Conservation (phyloP, 2,797 vertebrate species). For the Cuculus canorus region DNA sequence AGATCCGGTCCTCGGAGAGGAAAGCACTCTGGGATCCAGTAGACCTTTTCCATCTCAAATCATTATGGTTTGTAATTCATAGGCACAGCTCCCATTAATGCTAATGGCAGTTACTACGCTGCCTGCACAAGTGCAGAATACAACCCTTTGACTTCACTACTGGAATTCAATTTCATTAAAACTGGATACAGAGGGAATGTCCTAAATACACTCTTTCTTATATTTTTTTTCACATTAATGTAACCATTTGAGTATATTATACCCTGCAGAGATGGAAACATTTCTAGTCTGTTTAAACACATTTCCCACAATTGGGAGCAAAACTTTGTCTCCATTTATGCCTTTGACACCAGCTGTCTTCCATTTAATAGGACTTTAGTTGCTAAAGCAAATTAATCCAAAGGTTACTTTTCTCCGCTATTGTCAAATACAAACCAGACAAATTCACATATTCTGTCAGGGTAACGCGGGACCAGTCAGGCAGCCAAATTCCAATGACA, state of each 20-base stretch:
- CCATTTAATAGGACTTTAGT: conserved; percentile 68
- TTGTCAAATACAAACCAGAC: conserved; percentile 47
- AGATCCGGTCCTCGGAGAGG: not conserved
- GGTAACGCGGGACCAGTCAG: not conserved
- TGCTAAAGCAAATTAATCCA: conserved; percentile 70
- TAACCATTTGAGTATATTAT: conserved; percentile 71
- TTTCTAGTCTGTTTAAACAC: conserved; percentile 74
- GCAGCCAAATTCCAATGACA: conserved; percentile 5
- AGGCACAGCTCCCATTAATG: conserved; percentile 26
- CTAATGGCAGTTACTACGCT: conserved; percentile 38
- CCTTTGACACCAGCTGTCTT: conserved; percentile 72
- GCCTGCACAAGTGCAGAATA: conserved; percentile 28
- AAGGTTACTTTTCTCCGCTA: conserved; percentile 60
- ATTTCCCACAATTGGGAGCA: conserved; percentile 70
- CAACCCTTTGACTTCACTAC: conserved; percentile 73
- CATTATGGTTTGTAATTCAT: conserved; percentile 1
- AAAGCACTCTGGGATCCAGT: conserved; percentile 16
- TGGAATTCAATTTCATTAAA: conserved; percentile 76
- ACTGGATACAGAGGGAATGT: conserved; percentile 71
- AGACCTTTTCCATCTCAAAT: conserved; percentile 17
- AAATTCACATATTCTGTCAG: conserved; percentile 14
- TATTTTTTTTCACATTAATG: conserved; percentile 75
- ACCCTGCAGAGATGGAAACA: conserved; percentile 74
- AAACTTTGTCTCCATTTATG: conserved; percentile 73
- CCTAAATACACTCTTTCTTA: conserved; percentile 73